Base-by-base conservation (phyloP, 2,888 invertebrate genomes). In the Chloroclysta siterata region DNA sequence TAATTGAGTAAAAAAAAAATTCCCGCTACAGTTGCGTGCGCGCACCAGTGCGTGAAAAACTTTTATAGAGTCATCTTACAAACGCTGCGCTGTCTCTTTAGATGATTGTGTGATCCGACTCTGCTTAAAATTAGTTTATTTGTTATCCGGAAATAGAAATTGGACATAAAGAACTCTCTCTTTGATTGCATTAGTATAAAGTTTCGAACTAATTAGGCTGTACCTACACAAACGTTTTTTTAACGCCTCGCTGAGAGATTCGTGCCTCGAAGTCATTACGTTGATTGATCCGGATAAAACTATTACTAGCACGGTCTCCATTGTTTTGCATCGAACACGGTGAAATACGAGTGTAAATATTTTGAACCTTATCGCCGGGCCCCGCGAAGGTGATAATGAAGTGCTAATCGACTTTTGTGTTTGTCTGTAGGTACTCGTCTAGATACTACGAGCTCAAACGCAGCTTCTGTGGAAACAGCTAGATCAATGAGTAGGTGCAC, bases 351-450 rank as follows among this genome's bases (percentile, higher is more conserved):
- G 41, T 47, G 39, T 51, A 50, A 50, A n/a, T 50, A 50, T 7
- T 66, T 59, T 63, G 56, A 50, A 60, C 56, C 56, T 60, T 63
- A 66, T 46, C 51, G 42, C 44, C 42, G 36, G n/a, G 51, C 13
- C 29, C 56, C 48, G 33, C 58, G 47, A 54, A 63, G 57, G 55
- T 59, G 62, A 41, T 59, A 63, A 63, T 63, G 46, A 60, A 60
- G 66, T 63, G 65, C 39, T 65, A 61, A 65, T 58, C 53, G 64
- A 42, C 46, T 53, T 65, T 53, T 54, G 65, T 58, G 17, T 52
- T 47, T 54, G 47, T 28, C 42, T 52, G 53, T 60, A 59, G 33
- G 3, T 22, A 22, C 22, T 22, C 22, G 22, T 22, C 22, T 22
- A 22, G 22, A 22, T 22, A 22, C 13, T 56, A 13, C 29, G 47